Base-by-base conservation (phyloP, 2,113 vertebrate genomes). In the Sturnira hondurensis region DNA sequence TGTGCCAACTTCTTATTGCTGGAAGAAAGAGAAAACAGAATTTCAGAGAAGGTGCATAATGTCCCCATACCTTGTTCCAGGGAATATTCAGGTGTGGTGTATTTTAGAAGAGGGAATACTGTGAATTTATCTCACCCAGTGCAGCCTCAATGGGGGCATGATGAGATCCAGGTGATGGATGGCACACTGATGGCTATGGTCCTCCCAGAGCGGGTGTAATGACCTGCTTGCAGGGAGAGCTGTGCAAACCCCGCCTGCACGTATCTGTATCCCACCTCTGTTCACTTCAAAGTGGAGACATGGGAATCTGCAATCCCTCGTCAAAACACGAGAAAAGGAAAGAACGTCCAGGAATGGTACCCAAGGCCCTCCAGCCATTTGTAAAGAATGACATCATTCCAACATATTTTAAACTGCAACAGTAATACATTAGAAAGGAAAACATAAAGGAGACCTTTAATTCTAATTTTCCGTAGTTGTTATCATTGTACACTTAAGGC, bases 11-110 rank as follows among this genome's bases (percentile, higher is more conserved):
- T 50, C 47, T 90, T 58, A 63, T 14, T 81, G 50, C 17, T 17
- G 41, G 36, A 91, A 19, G 52, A 71, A 77, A 61, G 33, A 83
- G 58, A 86, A 82, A 86, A n/a, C 26, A 50, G 41, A 89, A 87
- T 58, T 45, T 22, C 58, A 92, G 20, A 43, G 77, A 82, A 83
- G 73, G 76, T 14, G 5, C 1, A 17, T 11, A 20, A 43, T 16
- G 12, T 13, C 17, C 11, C 26, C 36, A 13, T 31, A 31, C 3
- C 26, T 54, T 47, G 11, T 33, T 68, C 16, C 6, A 74, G 78
- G 56, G 17, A 56, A 10, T 52, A 38, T 33, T 58, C 58, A 36
- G n/a, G 26, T 80, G 20, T 8, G 17, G 45, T 17, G 20, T 7
- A n/a, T 56, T 89, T 61, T 74, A 50, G 63, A 52, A 85, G 33